These are phyloP conservation scores for Ptychadena robeensis DNA, from an alignment of 2,797 vertebrate species.

Conservation along the genomic window DNA sequence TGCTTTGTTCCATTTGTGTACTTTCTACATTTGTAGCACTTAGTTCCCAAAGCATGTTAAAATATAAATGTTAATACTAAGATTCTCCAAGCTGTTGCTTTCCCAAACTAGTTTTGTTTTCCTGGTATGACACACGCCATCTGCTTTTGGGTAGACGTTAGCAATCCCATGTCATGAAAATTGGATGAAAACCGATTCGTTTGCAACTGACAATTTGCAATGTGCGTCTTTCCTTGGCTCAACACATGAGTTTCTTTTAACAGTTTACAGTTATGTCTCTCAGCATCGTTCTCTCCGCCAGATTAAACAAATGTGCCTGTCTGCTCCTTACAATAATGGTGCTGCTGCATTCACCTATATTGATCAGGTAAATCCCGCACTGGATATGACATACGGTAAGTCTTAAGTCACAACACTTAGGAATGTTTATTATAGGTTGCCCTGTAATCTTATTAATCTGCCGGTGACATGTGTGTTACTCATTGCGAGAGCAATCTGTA, in stretches of 20 bases:
- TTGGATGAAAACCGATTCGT: constrained; percentile 53
- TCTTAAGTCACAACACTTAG: not conserved
- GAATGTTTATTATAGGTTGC: constrained; percentile 17
- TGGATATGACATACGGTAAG: not conserved
- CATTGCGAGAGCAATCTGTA: constrained; percentile 57
- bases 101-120: constrained; percentile 54
- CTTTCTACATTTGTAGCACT: constrained; percentile 19
- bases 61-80: constrained; percentile 53
- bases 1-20: constrained; percentile 11
- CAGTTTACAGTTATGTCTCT: constrained; percentile 40
- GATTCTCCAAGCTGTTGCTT: constrained; percentile 49
- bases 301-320: constrained; percentile 14
- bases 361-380: constrained; percentile 13
- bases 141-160: constrained; percentile 59
- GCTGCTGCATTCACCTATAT: not conserved
- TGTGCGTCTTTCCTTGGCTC: constrained; percentile 43
- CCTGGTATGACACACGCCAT: constrained; percentile 58
- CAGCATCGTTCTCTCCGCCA: constrained; percentile 1
- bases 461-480: constrained; percentile 55
- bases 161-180: constrained; percentile 59
- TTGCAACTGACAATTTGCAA: constrained; percentile 47
- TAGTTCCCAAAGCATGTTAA: constrained; percentile 28
- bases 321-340: not conserved
- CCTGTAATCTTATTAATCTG: constrained; percentile 31
- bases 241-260: constrained; percentile 17